phyloP scores from a whole-genome alignment of 2,797 vertebrate species.

The Pangasius krempfi region DNA sequence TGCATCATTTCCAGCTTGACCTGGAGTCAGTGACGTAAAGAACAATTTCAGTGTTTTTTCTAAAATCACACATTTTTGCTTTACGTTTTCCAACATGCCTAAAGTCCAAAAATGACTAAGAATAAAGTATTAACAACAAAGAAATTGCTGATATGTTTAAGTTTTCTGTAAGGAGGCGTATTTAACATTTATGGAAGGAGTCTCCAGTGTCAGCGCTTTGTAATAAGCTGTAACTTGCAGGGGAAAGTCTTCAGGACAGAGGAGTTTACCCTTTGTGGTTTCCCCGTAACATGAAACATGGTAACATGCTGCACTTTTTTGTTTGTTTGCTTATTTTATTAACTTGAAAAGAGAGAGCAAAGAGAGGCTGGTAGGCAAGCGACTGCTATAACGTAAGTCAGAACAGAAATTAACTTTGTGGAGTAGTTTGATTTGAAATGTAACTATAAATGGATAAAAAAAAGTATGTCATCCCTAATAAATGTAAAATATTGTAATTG shows the following conservation, averaged over 20 bases:
- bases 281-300: no score
- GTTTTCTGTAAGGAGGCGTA: no score
- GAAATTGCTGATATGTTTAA: no score
- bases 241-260: no score
- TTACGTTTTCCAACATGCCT: not conserved
- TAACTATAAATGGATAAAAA: not conserved
- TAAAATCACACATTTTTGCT: not conserved
- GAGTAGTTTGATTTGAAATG: not conserved
- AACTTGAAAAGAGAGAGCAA: no score
- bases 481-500: not conserved
- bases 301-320: no score
- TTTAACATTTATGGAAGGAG: no score
- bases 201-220: not conserved
- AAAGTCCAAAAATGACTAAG: not conserved
- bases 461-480: not conserved
- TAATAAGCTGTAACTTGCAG: not conserved
- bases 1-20: conserved; percentile 60
- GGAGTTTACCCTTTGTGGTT: no score
- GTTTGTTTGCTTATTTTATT: no score
- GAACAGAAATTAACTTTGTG: not conserved
- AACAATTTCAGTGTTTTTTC: not conserved
- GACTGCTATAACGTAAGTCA: no score
- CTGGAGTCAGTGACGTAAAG: not conserved
- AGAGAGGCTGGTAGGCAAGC: no score
- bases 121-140: no score